Evolutionary conservation across 2,888 invertebrate genomes (phyloP).

Genomic region (Acleris literana): DNA sequence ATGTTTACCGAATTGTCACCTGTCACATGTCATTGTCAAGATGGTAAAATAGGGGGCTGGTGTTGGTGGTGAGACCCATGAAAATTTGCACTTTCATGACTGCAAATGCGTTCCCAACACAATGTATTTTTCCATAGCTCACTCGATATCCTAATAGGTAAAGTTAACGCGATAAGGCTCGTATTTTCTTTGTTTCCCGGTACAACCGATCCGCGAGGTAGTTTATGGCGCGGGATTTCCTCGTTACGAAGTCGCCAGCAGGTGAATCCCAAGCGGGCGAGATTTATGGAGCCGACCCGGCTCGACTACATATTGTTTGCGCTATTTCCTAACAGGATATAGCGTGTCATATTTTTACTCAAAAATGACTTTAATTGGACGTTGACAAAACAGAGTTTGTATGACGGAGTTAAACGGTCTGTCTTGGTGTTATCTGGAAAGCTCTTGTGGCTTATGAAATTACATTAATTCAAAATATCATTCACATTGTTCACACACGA

Average conservation of each 20-base stretch:
- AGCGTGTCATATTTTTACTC: constrained; percentile 45
- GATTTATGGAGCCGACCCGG: constrained; percentile 48
- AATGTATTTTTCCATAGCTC: neutral
- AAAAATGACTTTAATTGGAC: constrained; percentile 23
- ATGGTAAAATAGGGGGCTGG: no score
- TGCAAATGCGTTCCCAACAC: no score
- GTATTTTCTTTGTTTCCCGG: neutral
- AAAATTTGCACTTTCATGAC: no score
- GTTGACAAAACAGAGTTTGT: neutral
- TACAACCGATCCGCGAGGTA: constrained; percentile 8
- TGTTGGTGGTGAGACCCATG: no score
- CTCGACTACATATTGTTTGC: constrained; percentile 35
- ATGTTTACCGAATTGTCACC: no score
- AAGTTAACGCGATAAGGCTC: neutral
- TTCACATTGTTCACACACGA: no score
- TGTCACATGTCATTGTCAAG: no score
- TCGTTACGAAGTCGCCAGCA: constrained; percentile 37
- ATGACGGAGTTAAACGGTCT: neutral
- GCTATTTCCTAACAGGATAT: constrained; percentile 39
- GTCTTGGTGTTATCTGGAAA: neutral
- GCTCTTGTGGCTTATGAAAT: no score
- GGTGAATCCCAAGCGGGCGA: constrained; percentile 41
- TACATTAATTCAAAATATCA: no score
- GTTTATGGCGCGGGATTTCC: constrained; percentile 38
- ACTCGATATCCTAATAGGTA: neutral